Conservation (phyloP, 2,797 vertebrate genomes). For the Mus caroli region DNA sequence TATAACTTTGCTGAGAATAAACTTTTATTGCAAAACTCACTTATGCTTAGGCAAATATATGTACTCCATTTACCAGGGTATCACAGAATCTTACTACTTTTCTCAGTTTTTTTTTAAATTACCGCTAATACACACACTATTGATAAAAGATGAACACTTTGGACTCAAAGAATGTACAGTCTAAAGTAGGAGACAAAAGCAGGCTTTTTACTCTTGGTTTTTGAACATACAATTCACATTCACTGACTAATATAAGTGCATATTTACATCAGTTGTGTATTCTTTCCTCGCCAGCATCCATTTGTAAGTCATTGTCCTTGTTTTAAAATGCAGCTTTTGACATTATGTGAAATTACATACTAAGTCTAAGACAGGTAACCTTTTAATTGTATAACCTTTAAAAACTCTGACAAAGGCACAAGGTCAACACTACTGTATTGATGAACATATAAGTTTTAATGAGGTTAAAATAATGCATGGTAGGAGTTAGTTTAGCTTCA, state of each 20-base stretch:
- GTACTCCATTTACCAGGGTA: background rate
- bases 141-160: slow-evolving; percentile 4
- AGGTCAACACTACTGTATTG: background rate
- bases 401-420: background rate
- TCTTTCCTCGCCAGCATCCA: background rate
- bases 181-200: background rate
- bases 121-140: background rate
- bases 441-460: background rate
- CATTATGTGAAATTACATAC: background rate
- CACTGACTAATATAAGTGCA: background rate
- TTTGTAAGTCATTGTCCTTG: background rate
- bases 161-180: background rate
- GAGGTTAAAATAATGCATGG: background rate
- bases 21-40: background rate
- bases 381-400: background rate
- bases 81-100: background rate
- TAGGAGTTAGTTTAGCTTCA: slow-evolving; percentile 10
- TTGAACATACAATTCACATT: background rate
- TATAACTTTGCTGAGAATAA: background rate
- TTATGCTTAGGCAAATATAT: background rate
- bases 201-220: background rate
- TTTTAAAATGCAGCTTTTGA: slow-evolving; percentile 12
- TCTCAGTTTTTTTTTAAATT: background rate
- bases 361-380: background rate
- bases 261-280: background rate